These are phyloP conservation scores for Uloborus diversus DNA, from an alignment of 1,140 invertebrate species.

Conservation along the genomic window DNA sequence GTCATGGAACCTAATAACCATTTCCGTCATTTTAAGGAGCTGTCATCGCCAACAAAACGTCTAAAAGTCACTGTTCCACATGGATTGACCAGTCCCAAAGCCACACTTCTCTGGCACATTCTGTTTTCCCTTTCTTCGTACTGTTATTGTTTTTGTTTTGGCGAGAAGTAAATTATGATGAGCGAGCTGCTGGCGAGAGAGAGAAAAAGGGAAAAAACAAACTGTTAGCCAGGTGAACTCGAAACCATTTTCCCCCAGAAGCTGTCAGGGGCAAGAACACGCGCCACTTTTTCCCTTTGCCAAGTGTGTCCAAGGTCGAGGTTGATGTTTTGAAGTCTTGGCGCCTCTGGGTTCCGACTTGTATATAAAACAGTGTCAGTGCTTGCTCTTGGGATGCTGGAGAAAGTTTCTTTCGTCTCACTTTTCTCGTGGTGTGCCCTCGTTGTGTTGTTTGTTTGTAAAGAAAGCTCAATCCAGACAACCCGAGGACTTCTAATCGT, in stretches of 20 bases:
- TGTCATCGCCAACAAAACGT: not conserved
- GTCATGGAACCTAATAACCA: no score
- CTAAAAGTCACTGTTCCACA: not conserved
- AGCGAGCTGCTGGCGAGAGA: no score
- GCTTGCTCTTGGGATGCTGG: not conserved
- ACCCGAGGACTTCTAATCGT: no score
- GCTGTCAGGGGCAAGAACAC: slow-evolving; percentile 20
- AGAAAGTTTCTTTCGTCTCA: not conserved
- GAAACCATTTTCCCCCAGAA: slow-evolving; percentile 3
- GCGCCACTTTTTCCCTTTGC: not conserved
- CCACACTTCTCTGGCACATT: no score
- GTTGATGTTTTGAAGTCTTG: slow-evolving; percentile 24
- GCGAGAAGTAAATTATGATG: not conserved
- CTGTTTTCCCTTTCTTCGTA: no score
- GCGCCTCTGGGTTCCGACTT: slow-evolving; percentile 13
- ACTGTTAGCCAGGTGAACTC: not conserved
- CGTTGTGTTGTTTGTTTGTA: not conserved
- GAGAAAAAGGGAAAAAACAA: no score
- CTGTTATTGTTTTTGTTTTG: no score
- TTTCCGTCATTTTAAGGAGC: not conserved
- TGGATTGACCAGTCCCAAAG: not conserved
- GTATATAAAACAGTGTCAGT: slow-evolving; percentile 43
- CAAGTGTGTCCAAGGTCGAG: slow-evolving; percentile 27
- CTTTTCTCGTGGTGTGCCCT: no score
- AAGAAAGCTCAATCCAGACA: not conserved